Evolutionary conservation across 2,888 invertebrate species (phyloP).

Genomic region (Hydrotaea cyrtoneurina): DNA sequence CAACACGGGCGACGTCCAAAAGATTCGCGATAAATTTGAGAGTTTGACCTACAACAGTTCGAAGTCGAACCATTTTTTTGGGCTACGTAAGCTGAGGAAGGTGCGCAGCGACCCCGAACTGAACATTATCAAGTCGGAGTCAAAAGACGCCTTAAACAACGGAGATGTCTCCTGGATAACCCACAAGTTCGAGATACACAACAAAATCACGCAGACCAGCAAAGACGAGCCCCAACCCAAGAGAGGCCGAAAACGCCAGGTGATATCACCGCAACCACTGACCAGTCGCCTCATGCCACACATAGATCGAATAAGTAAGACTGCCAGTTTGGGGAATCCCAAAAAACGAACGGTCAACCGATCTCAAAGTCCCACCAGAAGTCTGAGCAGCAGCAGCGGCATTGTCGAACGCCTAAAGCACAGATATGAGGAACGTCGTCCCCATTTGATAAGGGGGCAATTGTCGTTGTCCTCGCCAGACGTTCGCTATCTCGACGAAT

Average conservation of each 20-base stretch:
- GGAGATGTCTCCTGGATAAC: constrained; percentile 85
- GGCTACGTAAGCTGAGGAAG: constrained; percentile 82
- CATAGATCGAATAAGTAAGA: constrained; percentile 94
- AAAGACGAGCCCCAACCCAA: constrained; percentile 72
- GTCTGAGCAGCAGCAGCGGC: constrained; percentile 74
- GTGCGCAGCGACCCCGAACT: constrained; percentile 91
- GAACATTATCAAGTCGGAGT: constrained; percentile 81
- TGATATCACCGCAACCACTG: constrained; percentile 83
- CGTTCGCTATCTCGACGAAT: constrained; percentile 86
- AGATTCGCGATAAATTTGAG: constrained; percentile 90
- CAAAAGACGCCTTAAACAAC: constrained; percentile 81
- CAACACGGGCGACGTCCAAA: constrained; percentile 89
- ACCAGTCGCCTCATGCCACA: constrained; percentile 90
- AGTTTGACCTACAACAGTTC: constrained; percentile 68
- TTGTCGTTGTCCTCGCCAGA: constrained; percentile 91
- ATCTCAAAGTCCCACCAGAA: constrained; percentile 61
- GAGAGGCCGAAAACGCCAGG: constrained; percentile 79
- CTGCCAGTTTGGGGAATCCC: constrained; percentile 83
- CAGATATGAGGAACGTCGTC: constrained; percentile 82
- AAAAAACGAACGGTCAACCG: constrained; percentile 3
- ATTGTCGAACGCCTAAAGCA: constrained; percentile 87
- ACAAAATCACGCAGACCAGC: constrained; percentile 59
- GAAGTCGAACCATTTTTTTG: constrained; percentile 75
- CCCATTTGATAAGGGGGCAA: not conserved
- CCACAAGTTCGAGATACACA: constrained; percentile 83